Base-by-base conservation (phyloP, 2,797 vertebrate species). In the Rhadinocentrus ornatus region DNA sequence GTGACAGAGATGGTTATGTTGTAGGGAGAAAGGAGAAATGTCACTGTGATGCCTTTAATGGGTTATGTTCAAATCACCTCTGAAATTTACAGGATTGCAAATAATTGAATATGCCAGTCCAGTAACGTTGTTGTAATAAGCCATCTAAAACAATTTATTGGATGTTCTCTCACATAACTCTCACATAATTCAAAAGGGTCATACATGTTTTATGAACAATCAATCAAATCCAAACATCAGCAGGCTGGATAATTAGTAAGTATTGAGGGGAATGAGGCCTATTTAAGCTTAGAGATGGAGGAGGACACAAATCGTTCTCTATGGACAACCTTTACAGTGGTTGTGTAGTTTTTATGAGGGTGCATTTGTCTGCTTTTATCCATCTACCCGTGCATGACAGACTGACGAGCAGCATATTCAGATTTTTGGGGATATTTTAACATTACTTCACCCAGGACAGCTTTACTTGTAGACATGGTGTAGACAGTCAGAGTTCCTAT, bases 81-180 rank as follows among this genome's bases (percentile, higher is more conserved):
- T 35, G 81, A 91, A 86, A 93, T 93, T 93, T 92, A 94, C 89
- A 92, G 85, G 89, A 91, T 89, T 83, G 81, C 86, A 90, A 93
- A 93, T 93, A 88, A 93, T 93, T 92, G 87, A 91, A 94, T 92
- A 91, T 92, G 90, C 91, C 86, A 74, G 84, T 82, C 89, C 78
- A 81, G 92, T 91, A 90, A 89, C 89, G 71, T 80, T 92, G 90
- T 93, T 94, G 92, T 94, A 94, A 94, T 94, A 93, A 93, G 92
- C 91, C 91, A 94, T 94, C 92, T 90, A 91, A 93, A 93, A 93
- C 91, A 92, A 93, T 94, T 93, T 93, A 94, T 93, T 92, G 89
- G 90, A 90, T 92, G 91, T 93, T 93, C 91, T 89, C 80, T 77
- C 86, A 84, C 88, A 87, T 32, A 32, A 32, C 91, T 89, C 80